A percentile compares a stretch with the other conserved stretches of the same genome.
Evolutionary conservation across 2,113 vertebrate species (phyloP).

Genomic region (Alces alces): DNA sequence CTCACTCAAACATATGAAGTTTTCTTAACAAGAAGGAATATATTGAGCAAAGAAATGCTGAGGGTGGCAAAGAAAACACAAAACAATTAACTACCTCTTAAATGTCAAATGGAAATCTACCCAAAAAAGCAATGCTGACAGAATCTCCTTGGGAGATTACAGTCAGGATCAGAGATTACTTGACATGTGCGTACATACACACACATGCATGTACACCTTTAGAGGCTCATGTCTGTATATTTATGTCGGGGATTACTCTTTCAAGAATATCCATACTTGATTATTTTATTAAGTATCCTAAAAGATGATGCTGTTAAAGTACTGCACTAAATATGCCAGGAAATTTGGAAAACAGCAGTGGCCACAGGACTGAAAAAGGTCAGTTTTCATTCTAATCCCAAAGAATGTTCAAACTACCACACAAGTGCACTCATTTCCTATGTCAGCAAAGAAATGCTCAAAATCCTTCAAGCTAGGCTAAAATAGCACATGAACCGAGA

Average conservation of each 20-base stretch:
- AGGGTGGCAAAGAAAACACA: background rate
- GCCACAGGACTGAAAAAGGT: background rate
- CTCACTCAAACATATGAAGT: background rate
- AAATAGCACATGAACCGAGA: background rate
- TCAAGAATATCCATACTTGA: background rate
- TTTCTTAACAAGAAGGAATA: slow-evolving; percentile 18
- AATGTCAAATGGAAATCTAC: slow-evolving; percentile 27
- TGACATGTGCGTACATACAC: background rate
- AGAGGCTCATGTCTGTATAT: background rate
- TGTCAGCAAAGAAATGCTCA: background rate
- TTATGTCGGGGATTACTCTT: background rate
- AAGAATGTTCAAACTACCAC: background rate
- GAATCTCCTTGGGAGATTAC: background rate
- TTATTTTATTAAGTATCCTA: background rate
- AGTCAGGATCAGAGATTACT: background rate
- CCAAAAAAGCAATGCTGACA: background rate
- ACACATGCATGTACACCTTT: background rate
- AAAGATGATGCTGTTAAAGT: background rate
- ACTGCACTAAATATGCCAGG: background rate
- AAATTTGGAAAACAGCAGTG: background rate
- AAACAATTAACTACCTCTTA: slow-evolving; percentile 19
- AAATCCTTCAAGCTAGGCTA: background rate
- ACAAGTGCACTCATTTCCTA: background rate
- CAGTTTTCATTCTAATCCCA: background rate
- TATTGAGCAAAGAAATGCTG: slow-evolving; percentile 14